These are phyloP conservation scores for Ostrea denselamellosa DNA, from an alignment of 1,140 invertebrate species.

Conservation along the genomic window DNA sequence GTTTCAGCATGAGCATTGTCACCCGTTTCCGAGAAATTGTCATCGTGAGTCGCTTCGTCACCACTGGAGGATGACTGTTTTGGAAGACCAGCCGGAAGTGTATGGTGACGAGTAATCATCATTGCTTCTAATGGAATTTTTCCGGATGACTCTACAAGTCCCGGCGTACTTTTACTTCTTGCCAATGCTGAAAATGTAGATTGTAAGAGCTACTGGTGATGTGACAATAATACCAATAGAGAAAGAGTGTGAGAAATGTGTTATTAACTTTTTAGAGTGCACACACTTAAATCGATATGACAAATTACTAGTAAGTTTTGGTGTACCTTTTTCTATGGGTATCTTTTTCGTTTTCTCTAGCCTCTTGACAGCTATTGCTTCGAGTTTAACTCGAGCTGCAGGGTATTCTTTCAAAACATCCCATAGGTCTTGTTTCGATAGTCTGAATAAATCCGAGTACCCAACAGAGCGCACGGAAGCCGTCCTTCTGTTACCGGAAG, in stretches of 20 bases:
- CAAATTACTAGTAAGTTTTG: background rate
- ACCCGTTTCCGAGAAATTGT: slow-evolving; percentile 40
- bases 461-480: slow-evolving; percentile 93
- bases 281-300: background rate
- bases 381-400: slow-evolving; percentile 95
- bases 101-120: slow-evolving; percentile 78
- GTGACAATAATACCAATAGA: background rate
- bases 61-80: slow-evolving; percentile 54
- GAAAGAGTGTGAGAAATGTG: background rate
- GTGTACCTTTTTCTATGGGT: slow-evolving; percentile 74
- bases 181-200: slow-evolving; percentile 87
- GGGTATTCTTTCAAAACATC: slow-evolving; percentile 99
- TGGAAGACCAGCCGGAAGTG: slow-evolving; percentile 82
- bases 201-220: background rate
- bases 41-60: slow-evolving; percentile 16
- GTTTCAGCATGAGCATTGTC: slow-evolving; percentile 49
- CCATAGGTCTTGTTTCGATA: slow-evolving; percentile 99
- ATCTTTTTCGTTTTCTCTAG: slow-evolving; percentile 81
- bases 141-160: slow-evolving; percentile 93
- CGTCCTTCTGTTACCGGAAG: slow-evolving; percentile 93
- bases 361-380: slow-evolving; percentile 97
- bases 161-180: slow-evolving; percentile 95
- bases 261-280: background rate
- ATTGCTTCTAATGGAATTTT: slow-evolving; percentile 93
- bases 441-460: slow-evolving; percentile 98